These are phyloP conservation scores for Eueremaeus valkanovi DNA, from an alignment of 2,888 invertebrate species.

Conservation along the genomic window DNA sequence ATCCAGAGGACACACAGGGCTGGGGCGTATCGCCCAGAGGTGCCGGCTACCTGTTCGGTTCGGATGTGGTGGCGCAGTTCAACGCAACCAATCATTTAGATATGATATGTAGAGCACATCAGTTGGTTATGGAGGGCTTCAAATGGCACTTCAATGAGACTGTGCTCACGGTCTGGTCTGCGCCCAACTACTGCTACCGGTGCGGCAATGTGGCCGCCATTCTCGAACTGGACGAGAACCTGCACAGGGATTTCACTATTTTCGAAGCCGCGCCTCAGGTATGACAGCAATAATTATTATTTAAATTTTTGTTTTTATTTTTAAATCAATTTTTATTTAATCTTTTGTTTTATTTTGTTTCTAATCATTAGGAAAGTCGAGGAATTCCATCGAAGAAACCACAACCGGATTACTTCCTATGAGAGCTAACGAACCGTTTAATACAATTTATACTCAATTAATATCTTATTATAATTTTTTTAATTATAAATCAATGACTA, in stretches of 20 bases:
- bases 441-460: too few species aligned
- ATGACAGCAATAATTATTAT: too few species aligned
- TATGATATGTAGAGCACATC: conserved; percentile 96
- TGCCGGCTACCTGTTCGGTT: conserved; percentile 96
- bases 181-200: conserved; percentile 98
- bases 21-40: conserved; percentile 94
- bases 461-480: too few species aligned
- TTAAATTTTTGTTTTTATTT: too few species aligned
- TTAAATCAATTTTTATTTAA: too few species aligned
- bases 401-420: too few species aligned
- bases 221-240: conserved; percentile 72
- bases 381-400: too few species aligned
- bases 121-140: conserved; percentile 96
- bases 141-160: conserved; percentile 98
- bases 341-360: too few species aligned
- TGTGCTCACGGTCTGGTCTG: conserved; percentile 98
- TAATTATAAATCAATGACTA: too few species aligned
- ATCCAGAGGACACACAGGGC: conserved; percentile 92
- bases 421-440: too few species aligned
- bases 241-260: conserved; percentile 71
- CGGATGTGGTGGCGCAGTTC: conserved; percentile 80
- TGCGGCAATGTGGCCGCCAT: conserved; percentile 98
- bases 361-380: too few species aligned
- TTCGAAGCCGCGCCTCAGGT: conserved; percentile 97
- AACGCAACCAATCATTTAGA: conserved; percentile 86